These are phyloP conservation scores for Bradynema listronoti DNA, from an alignment of 1,140 invertebrate species.

Conservation along the genomic window DNA sequence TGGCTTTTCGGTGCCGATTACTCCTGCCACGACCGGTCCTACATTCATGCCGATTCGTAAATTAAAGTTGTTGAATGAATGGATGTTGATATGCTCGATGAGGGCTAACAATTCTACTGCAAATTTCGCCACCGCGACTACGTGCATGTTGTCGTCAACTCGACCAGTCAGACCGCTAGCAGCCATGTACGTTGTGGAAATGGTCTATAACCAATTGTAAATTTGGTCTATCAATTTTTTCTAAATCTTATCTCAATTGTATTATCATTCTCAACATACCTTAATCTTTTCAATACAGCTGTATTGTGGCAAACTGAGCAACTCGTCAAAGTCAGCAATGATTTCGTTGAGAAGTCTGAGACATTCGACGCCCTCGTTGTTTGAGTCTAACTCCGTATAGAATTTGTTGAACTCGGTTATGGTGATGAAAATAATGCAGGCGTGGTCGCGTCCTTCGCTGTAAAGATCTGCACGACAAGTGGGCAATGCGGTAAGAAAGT, in stretches of 20 bases:
- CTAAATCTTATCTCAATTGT: not conserved
- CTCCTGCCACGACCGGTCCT: conserved; percentile 65
- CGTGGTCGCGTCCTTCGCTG: conserved; percentile 74
- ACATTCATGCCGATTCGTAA: conserved; percentile 54
- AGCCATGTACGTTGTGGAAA: conserved; percentile 91
- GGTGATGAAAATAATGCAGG: conserved; percentile 84
- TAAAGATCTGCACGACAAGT: conserved; percentile 45
- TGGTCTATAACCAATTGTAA: conserved; percentile 68
- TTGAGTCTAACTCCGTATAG: conserved; percentile 82
- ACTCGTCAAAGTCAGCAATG: conserved; percentile 87
- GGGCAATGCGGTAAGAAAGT: conserved; percentile 67
- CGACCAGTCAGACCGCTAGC: conserved; percentile 71
- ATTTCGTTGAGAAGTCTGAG: conserved; percentile 91
- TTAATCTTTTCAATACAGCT: conserved; percentile 89
- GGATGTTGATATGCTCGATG: conserved; percentile 51
- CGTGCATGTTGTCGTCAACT: conserved; percentile 35
- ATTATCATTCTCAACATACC: not conserved
- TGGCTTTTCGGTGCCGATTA: conserved; percentile 88
- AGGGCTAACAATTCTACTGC: conserved; percentile 65
- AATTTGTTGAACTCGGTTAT: conserved; percentile 93
- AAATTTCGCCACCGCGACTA: conserved; percentile 79
- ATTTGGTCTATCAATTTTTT: no score
- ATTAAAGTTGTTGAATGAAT: conserved; percentile 49
- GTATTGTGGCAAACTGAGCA: conserved; percentile 75
- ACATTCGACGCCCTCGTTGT: conserved; percentile 85